phyloP scores from a whole-genome alignment of 2,113 vertebrate species.

The Caloenas nicobarica region DNA sequence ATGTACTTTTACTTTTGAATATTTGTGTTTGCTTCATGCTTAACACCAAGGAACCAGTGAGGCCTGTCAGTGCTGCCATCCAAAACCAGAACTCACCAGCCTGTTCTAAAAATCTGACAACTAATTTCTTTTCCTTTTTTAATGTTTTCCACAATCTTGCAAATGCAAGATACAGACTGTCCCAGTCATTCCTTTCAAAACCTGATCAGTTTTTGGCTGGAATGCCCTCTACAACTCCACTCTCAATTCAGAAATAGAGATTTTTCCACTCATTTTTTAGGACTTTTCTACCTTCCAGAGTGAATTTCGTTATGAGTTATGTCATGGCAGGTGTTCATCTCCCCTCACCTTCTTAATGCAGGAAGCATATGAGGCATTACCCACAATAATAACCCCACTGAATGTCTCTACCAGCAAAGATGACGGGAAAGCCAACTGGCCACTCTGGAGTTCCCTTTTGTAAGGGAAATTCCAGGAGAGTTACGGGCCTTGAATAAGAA shows the following conservation, averaged over 20 bases:
- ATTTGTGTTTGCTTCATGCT: neutral
- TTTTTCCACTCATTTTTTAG: constrained; percentile 42
- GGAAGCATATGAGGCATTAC: constrained; percentile 60
- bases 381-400: constrained; percentile 37
- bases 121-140: neutral
- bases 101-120: neutral
- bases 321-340: constrained; percentile 64
- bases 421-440: constrained; percentile 23
- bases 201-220: neutral
- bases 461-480: constrained; percentile 36
- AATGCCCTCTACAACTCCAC: neutral
- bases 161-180: neutral
- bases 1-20: fast-evolving
- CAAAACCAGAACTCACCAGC: neutral
- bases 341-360: constrained; percentile 55
- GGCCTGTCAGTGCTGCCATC: neutral
- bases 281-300: neutral
- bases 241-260: constrained; percentile 20
- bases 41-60: neutral
- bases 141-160: neutral
- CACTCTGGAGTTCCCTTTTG: constrained; percentile 17
- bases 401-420: constrained; percentile 48
- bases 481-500: constrained; percentile 24
- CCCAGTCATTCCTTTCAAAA: neutral
- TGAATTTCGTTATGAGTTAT: constrained; percentile 27